Base-by-base conservation (phyloP, 2,888 invertebrate genomes). In the Griposia aprilina region DNA sequence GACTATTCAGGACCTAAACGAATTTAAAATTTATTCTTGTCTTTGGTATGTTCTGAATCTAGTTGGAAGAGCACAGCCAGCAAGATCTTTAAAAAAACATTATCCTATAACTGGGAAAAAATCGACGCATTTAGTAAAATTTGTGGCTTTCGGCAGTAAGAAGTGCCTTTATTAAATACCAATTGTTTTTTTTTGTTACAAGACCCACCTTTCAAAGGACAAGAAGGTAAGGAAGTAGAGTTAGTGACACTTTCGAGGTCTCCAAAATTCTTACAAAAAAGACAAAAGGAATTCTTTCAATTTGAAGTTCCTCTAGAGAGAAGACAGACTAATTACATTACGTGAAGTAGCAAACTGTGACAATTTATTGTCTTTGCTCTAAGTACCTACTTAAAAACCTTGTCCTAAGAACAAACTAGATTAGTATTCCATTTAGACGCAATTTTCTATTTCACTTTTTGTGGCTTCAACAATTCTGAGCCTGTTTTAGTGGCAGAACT, bases 271-370 rank as follows among this genome's bases (percentile, higher is more conserved):
- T 63, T 36, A 20, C 15, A 52, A 41, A 60, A 75, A 81, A 73
- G 20, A 60, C 59, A 41, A 74, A 79, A 84, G 63, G 30, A 76
- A 77, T 83, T 82, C 45, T 74, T 79, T 81, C 78, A 82, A 81
- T 82, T 87, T 85, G 67, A 80, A 75, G 72, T 80, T 87, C 68
- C 82, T 84, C 78, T 67, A 68, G 74, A 84, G 85, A 78, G 62
- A 69, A 77, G 59, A 70, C 17, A 26, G 55, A 82, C 84, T 90
- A 88, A 89, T 90, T 88, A 87, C 76, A 82, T 90, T 87, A 86
- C 82, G 80, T 80, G 80, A 86, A 88, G 82, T 78, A 87, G 81
- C 81, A 87, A 85, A 84, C 82, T 87, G 86, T 77, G 80, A 84
- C 83, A 88, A 83, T 87, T 90, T 84, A 86, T 82, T 81, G 80